These are phyloP conservation scores for Cryptoprocta ferox DNA, from an alignment of 2,797 vertebrate species.

Conservation along the genomic window DNA sequence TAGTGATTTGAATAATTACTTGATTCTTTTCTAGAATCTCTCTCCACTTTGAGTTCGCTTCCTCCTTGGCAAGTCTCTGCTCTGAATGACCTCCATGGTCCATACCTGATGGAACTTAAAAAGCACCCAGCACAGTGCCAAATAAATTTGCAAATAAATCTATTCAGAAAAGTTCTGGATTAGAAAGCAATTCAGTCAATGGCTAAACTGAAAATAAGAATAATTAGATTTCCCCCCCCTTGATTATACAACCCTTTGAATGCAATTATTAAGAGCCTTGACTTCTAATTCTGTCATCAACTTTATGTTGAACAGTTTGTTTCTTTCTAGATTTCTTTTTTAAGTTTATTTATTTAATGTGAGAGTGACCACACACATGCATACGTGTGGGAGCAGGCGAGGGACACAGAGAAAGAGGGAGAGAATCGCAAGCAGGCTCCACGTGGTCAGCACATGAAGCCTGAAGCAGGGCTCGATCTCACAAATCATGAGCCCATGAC, in stretches of 20 bases:
- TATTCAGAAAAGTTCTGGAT: not conserved
- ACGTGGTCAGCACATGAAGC: no score
- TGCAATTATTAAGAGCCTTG: not conserved
- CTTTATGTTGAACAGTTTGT: not conserved
- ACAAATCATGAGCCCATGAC: no score
- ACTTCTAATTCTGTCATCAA: slow-evolving; percentile 9
- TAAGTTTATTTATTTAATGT: no score
- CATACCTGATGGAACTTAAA: not conserved
- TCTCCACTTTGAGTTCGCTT: not conserved
- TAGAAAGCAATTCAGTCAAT: not conserved
- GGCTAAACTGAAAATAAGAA: not conserved
- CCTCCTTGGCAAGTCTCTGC: not conserved
- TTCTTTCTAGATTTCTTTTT: slow-evolving; percentile 1
- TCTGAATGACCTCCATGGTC: not conserved
- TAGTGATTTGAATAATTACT: not conserved
- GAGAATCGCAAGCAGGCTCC: no score
- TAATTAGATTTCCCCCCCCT: not conserved
- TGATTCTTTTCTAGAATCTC: not conserved
- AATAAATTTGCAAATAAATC: slow-evolving; percentile 9
- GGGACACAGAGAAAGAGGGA: no score
- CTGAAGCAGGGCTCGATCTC: no score
- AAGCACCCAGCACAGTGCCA: not conserved
- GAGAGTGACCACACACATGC: no score
- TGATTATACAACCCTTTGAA: not conserved
- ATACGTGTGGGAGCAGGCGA: no score